Evolutionary conservation across 2,797 vertebrate species (phyloP).

Genomic region (Hippoglossus hippoglossus): DNA sequence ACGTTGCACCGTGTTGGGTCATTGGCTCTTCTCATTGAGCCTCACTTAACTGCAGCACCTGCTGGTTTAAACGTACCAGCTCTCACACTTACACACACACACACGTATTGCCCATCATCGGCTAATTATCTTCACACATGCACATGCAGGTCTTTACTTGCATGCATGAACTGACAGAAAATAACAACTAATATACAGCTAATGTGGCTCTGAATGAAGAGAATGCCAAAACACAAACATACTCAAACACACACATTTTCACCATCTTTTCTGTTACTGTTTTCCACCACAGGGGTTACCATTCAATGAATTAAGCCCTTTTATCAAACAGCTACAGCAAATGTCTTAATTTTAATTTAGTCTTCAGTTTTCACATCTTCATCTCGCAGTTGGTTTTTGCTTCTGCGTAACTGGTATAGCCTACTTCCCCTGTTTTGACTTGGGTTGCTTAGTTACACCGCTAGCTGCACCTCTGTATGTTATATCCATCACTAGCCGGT

Average conservation of each 20-base stretch:
- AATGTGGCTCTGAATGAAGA: conserved; percentile 48
- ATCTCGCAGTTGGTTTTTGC: conserved; percentile 63
- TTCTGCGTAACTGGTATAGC: conserved; percentile 53
- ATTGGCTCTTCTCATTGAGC: conserved; percentile 54
- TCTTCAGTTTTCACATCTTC: conserved; percentile 63
- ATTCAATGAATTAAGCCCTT: conserved; percentile 47
- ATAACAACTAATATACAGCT: conserved; percentile 37
- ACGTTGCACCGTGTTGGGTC: conserved; percentile 38
- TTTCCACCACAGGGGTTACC: conserved; percentile 39
- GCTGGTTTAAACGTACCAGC: conserved; percentile 64
- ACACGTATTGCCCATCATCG: conserved; percentile 29
- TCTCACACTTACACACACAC: conserved; percentile 39
- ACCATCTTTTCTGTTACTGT: conserved; percentile 30
- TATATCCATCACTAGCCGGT: conserved; percentile 52
- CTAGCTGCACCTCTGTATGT: conserved; percentile 56
- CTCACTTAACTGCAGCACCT: conserved; percentile 71
- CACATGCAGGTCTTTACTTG: conserved; percentile 38
- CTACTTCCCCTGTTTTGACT: conserved; percentile 47
- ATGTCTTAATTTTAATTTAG: conserved; percentile 70
- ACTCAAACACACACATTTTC: conserved; percentile 24
- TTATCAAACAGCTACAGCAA: conserved; percentile 52
- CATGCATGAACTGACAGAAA: conserved; percentile 34
- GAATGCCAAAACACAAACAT: conserved; percentile 39
- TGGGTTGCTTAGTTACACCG: conserved; percentile 58
- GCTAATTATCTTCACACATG: conserved; percentile 37